These are phyloP conservation scores for Ostrea edulis DNA, from an alignment of 1,140 invertebrate species.

Conservation along the genomic window DNA sequence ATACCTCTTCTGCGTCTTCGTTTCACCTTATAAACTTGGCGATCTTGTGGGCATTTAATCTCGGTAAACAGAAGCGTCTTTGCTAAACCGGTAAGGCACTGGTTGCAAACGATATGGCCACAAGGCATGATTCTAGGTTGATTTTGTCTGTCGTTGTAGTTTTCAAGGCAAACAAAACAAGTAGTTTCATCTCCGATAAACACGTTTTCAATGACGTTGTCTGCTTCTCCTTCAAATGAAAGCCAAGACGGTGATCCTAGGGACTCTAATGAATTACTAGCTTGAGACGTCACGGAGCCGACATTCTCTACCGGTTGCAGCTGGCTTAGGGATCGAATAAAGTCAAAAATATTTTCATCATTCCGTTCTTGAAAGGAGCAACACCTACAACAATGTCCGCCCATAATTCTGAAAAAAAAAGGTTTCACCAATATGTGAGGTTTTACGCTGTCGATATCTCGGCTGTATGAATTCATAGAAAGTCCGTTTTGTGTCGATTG, in stretches of 20 bases:
- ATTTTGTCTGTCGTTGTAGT: background rate
- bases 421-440: no score
- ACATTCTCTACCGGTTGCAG: no score
- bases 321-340: no score
- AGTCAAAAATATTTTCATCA: no score
- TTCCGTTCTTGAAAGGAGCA: no score
- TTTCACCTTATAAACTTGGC: background rate
- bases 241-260: background rate
- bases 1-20: background rate
- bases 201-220: background rate
- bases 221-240: background rate
- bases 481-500: no score
- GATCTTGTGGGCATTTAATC: slow-evolving; percentile 1
- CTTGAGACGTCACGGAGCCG: no score
- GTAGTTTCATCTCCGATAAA: background rate
- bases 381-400: background rate
- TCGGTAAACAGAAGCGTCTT: background rate
- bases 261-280: background rate
- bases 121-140: background rate
- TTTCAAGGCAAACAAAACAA: slow-evolving; percentile 21
- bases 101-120: background rate
- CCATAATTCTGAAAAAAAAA: background rate
- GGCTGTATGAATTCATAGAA: no score
- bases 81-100: background rate
- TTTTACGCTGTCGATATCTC: no score